Evolutionary conservation across 2,113 vertebrate genomes (phyloP).

Genomic region (Thalassarche chlororhynchos): DNA sequence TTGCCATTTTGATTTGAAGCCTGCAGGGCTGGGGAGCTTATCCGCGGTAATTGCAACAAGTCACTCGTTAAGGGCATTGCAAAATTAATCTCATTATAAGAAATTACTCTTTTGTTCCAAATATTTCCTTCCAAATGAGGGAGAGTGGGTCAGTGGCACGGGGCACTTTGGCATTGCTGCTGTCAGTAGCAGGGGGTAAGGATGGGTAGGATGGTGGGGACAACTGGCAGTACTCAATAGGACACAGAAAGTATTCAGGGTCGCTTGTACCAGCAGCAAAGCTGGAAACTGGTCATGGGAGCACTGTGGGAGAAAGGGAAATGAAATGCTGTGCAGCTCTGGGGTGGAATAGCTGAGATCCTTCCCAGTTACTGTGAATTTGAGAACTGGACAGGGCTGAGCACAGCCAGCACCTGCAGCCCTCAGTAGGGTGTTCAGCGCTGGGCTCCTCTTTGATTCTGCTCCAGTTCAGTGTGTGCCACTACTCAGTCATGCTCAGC

Average conservation of each 20-base stretch:
- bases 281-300: neutral
- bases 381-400: neutral
- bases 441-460: neutral
- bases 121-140: neutral
- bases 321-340: neutral
- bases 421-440: neutral
- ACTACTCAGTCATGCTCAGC: neutral
- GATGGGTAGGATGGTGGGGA: neutral
- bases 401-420: neutral
- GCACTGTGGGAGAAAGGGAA: neutral
- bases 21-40: slow-evolving; percentile 18
- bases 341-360: neutral
- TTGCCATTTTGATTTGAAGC: neutral
- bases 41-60: neutral
- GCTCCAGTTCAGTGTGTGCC: neutral
- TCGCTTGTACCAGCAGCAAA: neutral
- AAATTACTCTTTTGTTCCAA: slow-evolving; percentile 3
- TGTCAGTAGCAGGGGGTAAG: neutral
- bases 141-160: neutral
- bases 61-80: slow-evolving; percentile 20
- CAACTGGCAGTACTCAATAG: neutral
- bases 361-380: neutral
- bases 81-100: slow-evolving; percentile 53
- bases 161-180: neutral
- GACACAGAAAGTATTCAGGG: fast-evolving